Conservation (phyloP, 2,113 vertebrate genomes). For the Lamprotornis superbus region DNA sequence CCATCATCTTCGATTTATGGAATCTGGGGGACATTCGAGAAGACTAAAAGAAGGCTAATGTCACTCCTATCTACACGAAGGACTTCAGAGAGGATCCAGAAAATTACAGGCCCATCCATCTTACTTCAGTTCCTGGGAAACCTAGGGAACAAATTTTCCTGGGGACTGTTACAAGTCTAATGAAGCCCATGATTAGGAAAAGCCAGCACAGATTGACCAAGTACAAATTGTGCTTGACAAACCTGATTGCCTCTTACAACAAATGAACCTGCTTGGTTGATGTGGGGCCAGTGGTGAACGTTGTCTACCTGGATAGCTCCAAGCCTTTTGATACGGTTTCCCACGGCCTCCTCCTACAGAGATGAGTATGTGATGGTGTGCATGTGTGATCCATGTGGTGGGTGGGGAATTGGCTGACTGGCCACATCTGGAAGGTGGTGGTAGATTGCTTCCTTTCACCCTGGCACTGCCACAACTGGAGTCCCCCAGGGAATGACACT, state of each 20-base stretch:
- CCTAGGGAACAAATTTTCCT: background rate
- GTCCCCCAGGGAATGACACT: rapidly evolving
- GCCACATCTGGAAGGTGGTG: background rate
- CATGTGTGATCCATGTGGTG: background rate
- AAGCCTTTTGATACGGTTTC: background rate
- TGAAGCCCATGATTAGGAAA: background rate
- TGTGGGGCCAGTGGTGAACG: rapidly evolving
- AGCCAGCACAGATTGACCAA: background rate
- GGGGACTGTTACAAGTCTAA: background rate
- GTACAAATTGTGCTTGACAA: background rate
- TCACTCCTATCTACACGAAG: background rate
- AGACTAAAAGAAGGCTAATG: background rate
- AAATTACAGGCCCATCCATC: background rate
- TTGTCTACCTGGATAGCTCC: background rate
- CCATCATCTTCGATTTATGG: rapidly evolving
- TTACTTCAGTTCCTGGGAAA: background rate
- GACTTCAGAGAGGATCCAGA: background rate
- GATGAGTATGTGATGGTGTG: background rate
- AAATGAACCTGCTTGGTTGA: background rate
- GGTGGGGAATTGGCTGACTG: background rate
- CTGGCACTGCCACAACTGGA: background rate
- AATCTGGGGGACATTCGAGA: background rate
- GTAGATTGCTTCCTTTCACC: background rate
- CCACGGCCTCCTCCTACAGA: background rate
- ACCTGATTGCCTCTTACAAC: background rate